Evolutionary conservation across 1,140 invertebrate species (phyloP).

Genomic region (Formica selysi): DNA sequence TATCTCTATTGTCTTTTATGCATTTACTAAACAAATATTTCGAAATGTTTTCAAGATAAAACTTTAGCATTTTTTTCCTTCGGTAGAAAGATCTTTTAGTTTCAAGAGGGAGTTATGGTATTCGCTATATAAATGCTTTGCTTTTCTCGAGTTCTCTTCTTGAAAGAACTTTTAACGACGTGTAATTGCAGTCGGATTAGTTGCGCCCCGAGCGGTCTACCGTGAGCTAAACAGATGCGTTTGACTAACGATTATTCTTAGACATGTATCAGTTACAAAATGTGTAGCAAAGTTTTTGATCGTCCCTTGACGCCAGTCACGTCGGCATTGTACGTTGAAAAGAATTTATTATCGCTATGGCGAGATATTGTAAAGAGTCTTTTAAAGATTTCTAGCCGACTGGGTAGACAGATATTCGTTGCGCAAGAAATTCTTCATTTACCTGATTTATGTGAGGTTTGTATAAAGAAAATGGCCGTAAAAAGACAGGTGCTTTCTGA

Average conservation of each 20-base stretch:
- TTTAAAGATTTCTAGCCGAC: background rate
- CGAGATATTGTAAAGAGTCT: background rate
- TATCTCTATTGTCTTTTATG: background rate
- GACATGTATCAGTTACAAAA: conserved; percentile 34
- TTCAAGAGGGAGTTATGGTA: background rate
- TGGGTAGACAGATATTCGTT: background rate
- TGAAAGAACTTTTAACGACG: conserved; percentile 36
- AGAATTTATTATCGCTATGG: conserved; percentile 9
- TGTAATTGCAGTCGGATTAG: conserved; percentile 54
- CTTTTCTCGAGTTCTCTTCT: background rate
- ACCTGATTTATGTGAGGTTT: conserved; percentile 71
- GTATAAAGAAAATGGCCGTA: conserved; percentile 20
- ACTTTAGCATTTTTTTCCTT: background rate
- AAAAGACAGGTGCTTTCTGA: conserved; percentile 8
- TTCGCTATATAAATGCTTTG: background rate
- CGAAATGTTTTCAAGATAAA: background rate
- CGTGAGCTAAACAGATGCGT: conserved; percentile 27
- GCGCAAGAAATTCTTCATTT: conserved; percentile 12
- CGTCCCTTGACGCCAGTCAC: background rate
- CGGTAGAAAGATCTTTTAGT: background rate
- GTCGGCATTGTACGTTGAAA: conserved; percentile 9
- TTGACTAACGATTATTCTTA: conserved; percentile 17
- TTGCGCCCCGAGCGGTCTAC: conserved; percentile 1
- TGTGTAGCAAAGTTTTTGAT: background rate
- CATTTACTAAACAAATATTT: background rate